phyloP scores from a whole-genome alignment of 1,140 invertebrate genomes.

The Anastatus disparis region DNA sequence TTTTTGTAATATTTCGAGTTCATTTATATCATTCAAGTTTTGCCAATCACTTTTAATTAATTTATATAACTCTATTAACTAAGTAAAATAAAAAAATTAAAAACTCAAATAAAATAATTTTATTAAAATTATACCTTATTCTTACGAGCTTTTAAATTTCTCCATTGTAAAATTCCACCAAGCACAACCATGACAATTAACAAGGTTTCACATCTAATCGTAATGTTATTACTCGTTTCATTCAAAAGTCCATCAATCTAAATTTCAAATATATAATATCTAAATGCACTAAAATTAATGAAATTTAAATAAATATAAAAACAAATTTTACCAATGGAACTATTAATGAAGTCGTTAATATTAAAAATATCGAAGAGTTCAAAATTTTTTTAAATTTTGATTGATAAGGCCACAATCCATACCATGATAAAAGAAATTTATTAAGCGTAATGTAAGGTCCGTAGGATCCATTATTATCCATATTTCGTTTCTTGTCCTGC shows the following conservation, averaged over 20 bases:
- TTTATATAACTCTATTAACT: neutral
- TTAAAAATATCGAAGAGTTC: neutral
- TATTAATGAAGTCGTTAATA: neutral
- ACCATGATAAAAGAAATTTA: conserved; percentile 29
- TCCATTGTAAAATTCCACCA: neutral
- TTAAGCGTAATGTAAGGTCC: conserved; percentile 9
- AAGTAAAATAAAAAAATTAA: neutral
- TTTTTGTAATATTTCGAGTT: neutral
- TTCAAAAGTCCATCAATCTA: neutral
- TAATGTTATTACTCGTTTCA: neutral
- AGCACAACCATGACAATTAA: neutral
- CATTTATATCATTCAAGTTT: neutral
- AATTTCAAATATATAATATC: neutral
- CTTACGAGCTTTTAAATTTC: neutral
- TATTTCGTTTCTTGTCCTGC: too few relatives aligned
- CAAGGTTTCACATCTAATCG: neutral
- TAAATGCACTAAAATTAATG: too few relatives aligned
- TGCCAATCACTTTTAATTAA: neutral
- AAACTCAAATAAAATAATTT: neutral
- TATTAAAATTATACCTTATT: neutral
- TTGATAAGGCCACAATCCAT: conserved; percentile 11
- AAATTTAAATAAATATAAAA: neutral
- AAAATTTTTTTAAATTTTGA: neutral
- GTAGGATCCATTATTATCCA: too few relatives aligned
- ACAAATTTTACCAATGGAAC: neutral